Evolutionary conservation across 1,140 invertebrate species (phyloP).

Genomic region (Oncopodura yosiiana): DNA sequence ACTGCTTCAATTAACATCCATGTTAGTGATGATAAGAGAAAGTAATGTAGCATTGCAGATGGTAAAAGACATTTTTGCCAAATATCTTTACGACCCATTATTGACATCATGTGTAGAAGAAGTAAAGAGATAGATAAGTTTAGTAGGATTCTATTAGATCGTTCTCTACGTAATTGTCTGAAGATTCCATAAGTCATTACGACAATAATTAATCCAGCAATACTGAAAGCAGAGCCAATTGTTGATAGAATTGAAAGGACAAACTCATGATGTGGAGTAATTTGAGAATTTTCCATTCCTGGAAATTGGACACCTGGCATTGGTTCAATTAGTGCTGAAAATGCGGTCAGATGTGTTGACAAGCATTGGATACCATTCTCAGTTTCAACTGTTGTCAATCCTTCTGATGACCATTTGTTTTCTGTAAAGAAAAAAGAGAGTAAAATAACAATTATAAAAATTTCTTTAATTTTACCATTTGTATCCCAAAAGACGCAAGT

Average conservation of each 20-base stretch:
- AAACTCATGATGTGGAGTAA: slow-evolving; percentile 34
- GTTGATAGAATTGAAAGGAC: slow-evolving; percentile 45
- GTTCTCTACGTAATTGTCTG: slow-evolving; percentile 46
- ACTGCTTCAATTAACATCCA: slow-evolving; percentile 50
- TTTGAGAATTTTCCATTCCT: slow-evolving; percentile 19
- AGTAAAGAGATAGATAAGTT: slow-evolving; percentile 47
- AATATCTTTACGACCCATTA: slow-evolving; percentile 17
- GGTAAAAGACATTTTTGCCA: slow-evolving; percentile 24
- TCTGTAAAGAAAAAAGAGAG: slow-evolving; percentile 33
- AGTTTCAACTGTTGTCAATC: slow-evolving; percentile 39
- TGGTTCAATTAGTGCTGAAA: slow-evolving; percentile 46
- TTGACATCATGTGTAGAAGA: slow-evolving; percentile 38
- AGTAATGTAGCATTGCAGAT: slow-evolving; percentile 42
- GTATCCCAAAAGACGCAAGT: slow-evolving; percentile 45
- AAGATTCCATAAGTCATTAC: slow-evolving; percentile 45
- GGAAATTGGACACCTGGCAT: slow-evolving; percentile 11
- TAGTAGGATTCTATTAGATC: slow-evolving; percentile 47
- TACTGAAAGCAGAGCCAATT: slow-evolving; percentile 44
- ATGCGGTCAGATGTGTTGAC: slow-evolving; percentile 47
- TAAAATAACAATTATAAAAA: neutral
- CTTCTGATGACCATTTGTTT: slow-evolving; percentile 42
- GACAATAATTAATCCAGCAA: slow-evolving; percentile 42
- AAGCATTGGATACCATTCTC: slow-evolving; percentile 40
- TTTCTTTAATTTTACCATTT: slow-evolving; percentile 36
- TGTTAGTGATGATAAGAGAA: slow-evolving; percentile 43